Evolutionary conservation across 2,113 vertebrate species (phyloP).

Genomic region (Alethe diademata): DNA sequence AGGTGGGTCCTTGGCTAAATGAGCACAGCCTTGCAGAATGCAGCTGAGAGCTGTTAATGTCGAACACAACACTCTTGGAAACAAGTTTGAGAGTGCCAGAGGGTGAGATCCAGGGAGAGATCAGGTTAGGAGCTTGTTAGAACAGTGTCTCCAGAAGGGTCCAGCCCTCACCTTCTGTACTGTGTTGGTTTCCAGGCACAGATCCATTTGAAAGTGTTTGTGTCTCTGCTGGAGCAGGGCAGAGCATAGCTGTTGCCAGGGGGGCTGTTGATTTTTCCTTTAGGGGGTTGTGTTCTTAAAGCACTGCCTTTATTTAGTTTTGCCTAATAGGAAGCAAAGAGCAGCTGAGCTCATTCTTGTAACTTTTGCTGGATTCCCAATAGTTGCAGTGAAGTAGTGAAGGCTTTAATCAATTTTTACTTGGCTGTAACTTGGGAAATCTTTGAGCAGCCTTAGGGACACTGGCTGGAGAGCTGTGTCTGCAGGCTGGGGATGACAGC

Average conservation of each 20-base stretch:
- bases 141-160: background rate
- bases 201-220: background rate
- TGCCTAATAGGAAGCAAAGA: background rate
- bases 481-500: background rate
- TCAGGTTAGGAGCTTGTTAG: background rate
- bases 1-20: background rate
- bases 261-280: background rate
- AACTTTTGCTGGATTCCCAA: background rate
- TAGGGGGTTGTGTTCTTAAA: background rate
- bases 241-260: background rate
- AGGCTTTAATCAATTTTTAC: constrained; percentile 21
- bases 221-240: background rate
- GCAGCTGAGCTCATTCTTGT: background rate
- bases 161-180: background rate
- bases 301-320: background rate
- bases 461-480: background rate
- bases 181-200: background rate
- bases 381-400: background rate
- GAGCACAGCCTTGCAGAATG: background rate
- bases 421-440: background rate
- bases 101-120: background rate
- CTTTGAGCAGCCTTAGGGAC: background rate
- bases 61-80: fast-evolving
- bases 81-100: background rate
- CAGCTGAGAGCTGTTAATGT: background rate